phyloP scores from a whole-genome alignment of 2,113 vertebrate genomes.

The Triplophysa siluroides region DNA sequence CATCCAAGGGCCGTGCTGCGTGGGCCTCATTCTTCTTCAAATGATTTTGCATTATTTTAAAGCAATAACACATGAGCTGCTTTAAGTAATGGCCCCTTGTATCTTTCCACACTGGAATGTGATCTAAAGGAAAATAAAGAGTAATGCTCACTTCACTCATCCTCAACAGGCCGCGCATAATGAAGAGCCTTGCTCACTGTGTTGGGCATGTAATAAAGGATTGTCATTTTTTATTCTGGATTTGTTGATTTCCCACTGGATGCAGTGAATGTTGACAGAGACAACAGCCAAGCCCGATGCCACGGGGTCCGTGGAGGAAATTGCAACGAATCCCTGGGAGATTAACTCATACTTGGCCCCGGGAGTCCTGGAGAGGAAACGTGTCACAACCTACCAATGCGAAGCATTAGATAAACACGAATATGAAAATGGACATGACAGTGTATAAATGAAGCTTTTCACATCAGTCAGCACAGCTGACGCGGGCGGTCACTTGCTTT shows the following conservation, averaged over 20 bases:
- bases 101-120: constrained; percentile 28
- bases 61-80: constrained; percentile 43
- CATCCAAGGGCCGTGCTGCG: constrained; percentile 18
- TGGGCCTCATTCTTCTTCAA: constrained; percentile 31
- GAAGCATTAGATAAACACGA: constrained; percentile 30
- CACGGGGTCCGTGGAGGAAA: constrained; percentile 43
- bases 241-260: constrained; percentile 33
- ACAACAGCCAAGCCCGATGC: constrained; percentile 33
- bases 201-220: constrained; percentile 39
- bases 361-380: constrained; percentile 13
- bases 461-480: constrained; percentile 29
- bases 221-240: constrained; percentile 33
- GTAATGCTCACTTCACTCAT: constrained; percentile 19
- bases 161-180: constrained; percentile 3
- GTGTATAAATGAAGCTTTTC: constrained; percentile 27
- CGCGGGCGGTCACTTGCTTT: constrained; percentile 26
- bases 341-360: constrained; percentile 7
- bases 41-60: neutral
- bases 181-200: constrained; percentile 1
- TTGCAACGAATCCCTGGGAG: constrained; percentile 45
- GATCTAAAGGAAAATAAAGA: constrained; percentile 43
- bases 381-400: constrained; percentile 21
- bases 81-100: constrained; percentile 10
- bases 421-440: constrained; percentile 27
- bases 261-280: constrained; percentile 36